Evolutionary conservation across 2,797 vertebrate genomes (phyloP).

Genomic region (Lagorchestes hirsutus): DNA sequence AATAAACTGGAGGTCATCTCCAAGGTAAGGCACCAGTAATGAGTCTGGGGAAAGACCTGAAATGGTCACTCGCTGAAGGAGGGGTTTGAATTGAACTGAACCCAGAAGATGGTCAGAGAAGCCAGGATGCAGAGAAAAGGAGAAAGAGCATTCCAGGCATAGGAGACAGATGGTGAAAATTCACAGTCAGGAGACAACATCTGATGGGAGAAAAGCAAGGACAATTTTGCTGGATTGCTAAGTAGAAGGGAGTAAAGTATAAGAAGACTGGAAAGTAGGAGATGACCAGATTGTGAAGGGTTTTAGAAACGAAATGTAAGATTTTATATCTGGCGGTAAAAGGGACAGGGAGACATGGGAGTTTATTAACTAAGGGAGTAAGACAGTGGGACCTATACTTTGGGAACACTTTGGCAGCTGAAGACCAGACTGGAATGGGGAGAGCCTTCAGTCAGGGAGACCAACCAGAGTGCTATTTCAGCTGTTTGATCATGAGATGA

Average conservation of each 20-base stretch:
- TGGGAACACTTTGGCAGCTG: background rate
- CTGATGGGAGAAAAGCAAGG: background rate
- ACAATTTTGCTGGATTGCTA: background rate
- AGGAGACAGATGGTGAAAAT: background rate
- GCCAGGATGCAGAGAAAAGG: background rate
- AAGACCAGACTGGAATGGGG: background rate
- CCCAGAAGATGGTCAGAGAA: background rate
- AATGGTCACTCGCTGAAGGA: background rate
- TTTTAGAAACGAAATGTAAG: background rate
- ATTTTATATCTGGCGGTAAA: background rate
- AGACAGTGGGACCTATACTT: background rate
- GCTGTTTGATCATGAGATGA: background rate
- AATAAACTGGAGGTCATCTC: background rate
- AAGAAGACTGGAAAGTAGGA: background rate
- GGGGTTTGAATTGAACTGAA: background rate
- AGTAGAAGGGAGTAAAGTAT: background rate
- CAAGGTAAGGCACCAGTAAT: background rate
- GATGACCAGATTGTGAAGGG: background rate
- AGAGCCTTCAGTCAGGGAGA: background rate
- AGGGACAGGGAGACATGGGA: background rate
- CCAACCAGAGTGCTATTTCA: background rate
- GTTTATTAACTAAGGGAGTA: background rate
- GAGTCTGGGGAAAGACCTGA: background rate
- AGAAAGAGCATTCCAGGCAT: background rate
- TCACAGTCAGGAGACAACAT: background rate